Evolutionary conservation across 92 coral and sea anemone species (phyloP).

Genomic region (Scolanthus callimorphus): DNA sequence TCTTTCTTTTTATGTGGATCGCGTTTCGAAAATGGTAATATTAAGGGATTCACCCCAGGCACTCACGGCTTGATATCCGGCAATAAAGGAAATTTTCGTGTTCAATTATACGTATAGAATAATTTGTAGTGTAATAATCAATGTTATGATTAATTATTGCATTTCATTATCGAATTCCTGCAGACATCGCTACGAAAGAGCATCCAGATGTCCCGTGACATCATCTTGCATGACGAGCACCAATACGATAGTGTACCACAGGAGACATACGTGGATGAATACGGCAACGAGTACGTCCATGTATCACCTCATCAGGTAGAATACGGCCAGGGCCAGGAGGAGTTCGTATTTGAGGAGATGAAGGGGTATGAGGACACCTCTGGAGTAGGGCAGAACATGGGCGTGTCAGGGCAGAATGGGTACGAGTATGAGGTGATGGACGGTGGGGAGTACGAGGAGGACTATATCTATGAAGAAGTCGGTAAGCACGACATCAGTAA

Average conservation of each 20-base stretch:
- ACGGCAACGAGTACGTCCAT: not conserved
- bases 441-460: not conserved
- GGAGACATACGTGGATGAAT: not conserved
- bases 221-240: not conserved
- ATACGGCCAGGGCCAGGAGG: not conserved
- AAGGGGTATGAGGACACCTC: not conserved
- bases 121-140: no score
- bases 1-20: no score
- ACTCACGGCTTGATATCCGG: no score
- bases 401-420: not conserved
- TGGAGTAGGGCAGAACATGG: not conserved
- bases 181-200: conserved; percentile 1
- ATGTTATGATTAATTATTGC: no score
- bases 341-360: conserved; percentile 13
- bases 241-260: not conserved
- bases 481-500: no score
- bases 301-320: no score
- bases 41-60: no score
- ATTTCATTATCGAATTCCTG: no score
- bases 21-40: no score
- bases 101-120: no score
- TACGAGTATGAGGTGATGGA: not conserved
- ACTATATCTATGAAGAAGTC: not conserved
- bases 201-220: not conserved
- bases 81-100: no score